Evolutionary conservation across 1,140 invertebrate species (phyloP).

Genomic region (Sinonovacula constricta): DNA sequence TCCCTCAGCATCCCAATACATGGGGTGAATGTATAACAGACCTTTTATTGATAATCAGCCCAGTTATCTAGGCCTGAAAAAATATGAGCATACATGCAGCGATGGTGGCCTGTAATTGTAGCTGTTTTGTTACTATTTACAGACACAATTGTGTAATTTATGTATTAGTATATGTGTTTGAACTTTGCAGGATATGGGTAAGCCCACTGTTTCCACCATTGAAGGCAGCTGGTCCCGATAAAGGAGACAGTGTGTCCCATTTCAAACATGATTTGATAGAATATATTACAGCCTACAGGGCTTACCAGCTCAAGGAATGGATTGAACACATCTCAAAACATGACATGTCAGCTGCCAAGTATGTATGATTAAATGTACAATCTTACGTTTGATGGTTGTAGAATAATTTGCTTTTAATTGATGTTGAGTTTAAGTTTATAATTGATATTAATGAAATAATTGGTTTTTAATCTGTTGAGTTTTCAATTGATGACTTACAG

Average conservation of each 20-base stretch:
- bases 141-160: background rate
- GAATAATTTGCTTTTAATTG: no score
- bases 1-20: no score
- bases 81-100: no score
- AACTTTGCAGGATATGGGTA: conserved; percentile 87
- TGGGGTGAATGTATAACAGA: no score
- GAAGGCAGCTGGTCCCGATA: conserved; percentile 29
- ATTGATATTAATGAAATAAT: no score
- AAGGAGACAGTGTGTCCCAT: conserved; percentile 88
- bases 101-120: background rate
- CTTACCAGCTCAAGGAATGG: conserved; percentile 85
- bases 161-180: background rate
- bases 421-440: no score
- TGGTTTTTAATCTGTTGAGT: no score
- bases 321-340: conserved; percentile 85
- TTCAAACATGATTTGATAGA: conserved; percentile 92
- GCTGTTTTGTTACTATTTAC: no score
- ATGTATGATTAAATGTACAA: conserved; percentile 51
- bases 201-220: conserved; percentile 86
- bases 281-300: conserved; percentile 89
- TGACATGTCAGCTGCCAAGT: conserved; percentile 91
- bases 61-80: no score
- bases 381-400: no score
- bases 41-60: no score
- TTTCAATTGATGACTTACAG: no score